A percentile compares a stretch with the other conserved stretches of the same genome.
Conservation (phyloP, 2,113 vertebrate species). For the Strigops habroptila region DNA sequence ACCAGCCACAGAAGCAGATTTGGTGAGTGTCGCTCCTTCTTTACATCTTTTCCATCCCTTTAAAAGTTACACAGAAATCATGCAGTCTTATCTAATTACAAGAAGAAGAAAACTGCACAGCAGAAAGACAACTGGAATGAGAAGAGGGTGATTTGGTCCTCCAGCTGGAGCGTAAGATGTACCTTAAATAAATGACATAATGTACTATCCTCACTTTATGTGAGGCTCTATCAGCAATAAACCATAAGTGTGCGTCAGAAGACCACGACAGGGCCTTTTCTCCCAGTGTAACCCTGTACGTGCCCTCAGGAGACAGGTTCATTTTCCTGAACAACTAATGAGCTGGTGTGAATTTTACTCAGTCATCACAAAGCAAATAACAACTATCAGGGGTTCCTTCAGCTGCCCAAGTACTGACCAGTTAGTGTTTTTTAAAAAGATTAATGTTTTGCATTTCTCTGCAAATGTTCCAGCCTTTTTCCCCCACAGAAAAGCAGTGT, state of each 20-base stretch:
- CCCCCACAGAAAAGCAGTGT: background rate
- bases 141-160: background rate
- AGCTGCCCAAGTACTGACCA: background rate
- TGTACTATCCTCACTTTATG: background rate
- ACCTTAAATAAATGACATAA: background rate
- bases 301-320: background rate
- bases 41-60: background rate
- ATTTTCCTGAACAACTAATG: background rate
- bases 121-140: background rate
- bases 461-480: constrained; percentile 31
- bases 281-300: background rate
- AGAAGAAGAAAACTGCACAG: background rate
- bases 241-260: background rate
- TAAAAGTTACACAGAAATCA: background rate
- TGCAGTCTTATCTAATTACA: background rate
- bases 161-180: background rate
- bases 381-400: background rate
- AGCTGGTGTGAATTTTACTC: background rate
- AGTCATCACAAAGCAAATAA: background rate
- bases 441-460: background rate
- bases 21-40: constrained; percentile 38
- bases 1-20: constrained; percentile 2
- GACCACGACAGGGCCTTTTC: background rate
- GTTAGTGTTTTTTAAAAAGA: background rate
- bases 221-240: background rate